Evolutionary conservation across 2,113 vertebrate species (phyloP).

Genomic region (Cairina moschata): DNA sequence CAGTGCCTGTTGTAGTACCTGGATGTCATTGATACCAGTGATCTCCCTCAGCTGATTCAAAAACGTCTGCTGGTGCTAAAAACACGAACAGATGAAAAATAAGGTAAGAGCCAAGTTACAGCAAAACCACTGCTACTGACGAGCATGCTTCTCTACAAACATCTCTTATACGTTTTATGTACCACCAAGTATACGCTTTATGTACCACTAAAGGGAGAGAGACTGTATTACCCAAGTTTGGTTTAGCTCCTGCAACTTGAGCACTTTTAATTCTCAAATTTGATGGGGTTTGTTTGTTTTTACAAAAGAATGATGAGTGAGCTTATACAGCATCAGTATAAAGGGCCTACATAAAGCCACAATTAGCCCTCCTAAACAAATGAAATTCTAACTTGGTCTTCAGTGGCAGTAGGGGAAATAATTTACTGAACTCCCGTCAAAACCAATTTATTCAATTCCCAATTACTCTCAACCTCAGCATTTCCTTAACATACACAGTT

Average conservation of each 20-base stretch:
- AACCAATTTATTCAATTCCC: background rate
- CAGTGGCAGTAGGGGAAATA: background rate
- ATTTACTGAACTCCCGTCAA: background rate
- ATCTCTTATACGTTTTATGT: background rate
- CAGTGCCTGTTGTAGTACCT: constrained; percentile 95
- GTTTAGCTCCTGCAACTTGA: background rate
- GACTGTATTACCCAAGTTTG: background rate
- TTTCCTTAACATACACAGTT: background rate
- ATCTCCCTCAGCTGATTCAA: constrained; percentile 97
- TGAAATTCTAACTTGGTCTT: background rate
- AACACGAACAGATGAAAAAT: background rate
- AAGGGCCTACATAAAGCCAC: background rate
- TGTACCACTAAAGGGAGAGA: background rate
- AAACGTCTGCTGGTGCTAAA: constrained; percentile 95
- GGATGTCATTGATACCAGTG: constrained; percentile 95
- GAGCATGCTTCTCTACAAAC: background rate
- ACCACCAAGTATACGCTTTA: background rate
- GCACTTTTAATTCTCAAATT: background rate
- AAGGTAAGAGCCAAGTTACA: background rate
- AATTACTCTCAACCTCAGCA: background rate
- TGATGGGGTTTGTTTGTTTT: background rate
- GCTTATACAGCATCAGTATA: background rate
- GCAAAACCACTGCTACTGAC: background rate
- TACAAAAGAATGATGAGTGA: background rate
- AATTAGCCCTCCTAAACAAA: background rate